Conservation (phyloP, 2,113 vertebrate genomes). For the Ia io region DNA sequence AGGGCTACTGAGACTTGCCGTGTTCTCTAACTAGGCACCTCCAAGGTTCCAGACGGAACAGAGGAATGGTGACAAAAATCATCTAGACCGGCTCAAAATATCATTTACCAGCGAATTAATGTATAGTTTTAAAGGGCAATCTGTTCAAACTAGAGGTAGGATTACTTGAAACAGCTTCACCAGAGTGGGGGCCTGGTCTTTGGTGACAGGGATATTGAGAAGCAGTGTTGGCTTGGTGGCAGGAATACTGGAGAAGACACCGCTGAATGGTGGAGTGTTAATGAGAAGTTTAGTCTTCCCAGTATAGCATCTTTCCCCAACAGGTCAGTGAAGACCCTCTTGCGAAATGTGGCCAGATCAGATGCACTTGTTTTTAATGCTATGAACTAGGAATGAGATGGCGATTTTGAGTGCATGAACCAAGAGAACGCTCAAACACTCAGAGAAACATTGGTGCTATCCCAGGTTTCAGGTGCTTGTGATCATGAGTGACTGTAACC, state of each 20-base stretch:
- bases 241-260: background rate
- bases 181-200: background rate
- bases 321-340: background rate
- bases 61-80: background rate
- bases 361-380: background rate
- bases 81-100: background rate
- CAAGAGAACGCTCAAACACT: background rate
- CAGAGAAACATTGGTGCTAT: background rate
- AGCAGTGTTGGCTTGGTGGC: background rate
- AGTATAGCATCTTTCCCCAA: background rate
- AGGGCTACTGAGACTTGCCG: too few relatives aligned
- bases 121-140: background rate
- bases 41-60: background rate
- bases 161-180: background rate
- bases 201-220: background rate
- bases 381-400: background rate
- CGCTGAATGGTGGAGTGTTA: background rate
- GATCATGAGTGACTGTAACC: background rate
- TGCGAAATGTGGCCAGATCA: background rate
- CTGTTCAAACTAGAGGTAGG: background rate
- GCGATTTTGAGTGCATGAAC: background rate
- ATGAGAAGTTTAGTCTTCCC: background rate
- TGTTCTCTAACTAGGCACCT: background rate
- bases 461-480: background rate
- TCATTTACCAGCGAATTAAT: background rate